Evolutionary conservation across 2,797 vertebrate species (phyloP), one percentile per base, ranked within the genome.

Genomic region (Monodelphis domestica): DNA sequence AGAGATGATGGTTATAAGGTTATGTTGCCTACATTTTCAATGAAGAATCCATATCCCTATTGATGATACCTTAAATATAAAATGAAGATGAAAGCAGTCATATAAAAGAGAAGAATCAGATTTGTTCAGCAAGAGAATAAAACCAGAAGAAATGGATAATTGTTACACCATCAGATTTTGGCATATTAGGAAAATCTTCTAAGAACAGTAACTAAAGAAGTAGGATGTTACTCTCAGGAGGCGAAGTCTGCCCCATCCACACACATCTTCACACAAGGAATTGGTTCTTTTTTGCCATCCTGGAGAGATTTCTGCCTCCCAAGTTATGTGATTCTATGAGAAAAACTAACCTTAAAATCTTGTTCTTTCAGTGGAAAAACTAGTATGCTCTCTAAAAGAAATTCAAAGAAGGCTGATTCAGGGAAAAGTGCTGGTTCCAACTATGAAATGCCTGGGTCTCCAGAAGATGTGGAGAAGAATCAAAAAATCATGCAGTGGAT

Each of bases 401-500:
- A 97, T 0, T 96, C 98, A 78, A 99, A 99, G 98, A 99, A 99
- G 97, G 98, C 97, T 0, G 99, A 99, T 96, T 97, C 98, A 0
- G 98, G 99, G 92, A 99, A 99, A 98, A 98, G 92, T 0, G 98
- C 99, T 51, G 94, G 96, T 87, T 97, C 98, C 3, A 98, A 96
- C 95, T 97, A 98, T 51, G 99, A 99, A 91, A 98, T 97, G 95
- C 97, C 98, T 0, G 98, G 98, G 51, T 98, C 99, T 70, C 97
- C 98, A 1, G 99, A 99, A 93, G 99, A 99, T 0, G 95, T 98
- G 90, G 99, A 99, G 98, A 99, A 99, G 96, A 99, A 99, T 97
- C 99, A 99, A 98, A 99, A 99, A 98, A 99, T 99, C 97, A 98
- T 99, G 94, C 98, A 99, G 98, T 99, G 99, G 99, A 99, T 99